Base-by-base conservation (phyloP, 2,797 vertebrate species). In the Ispidina lecontei region DNA sequence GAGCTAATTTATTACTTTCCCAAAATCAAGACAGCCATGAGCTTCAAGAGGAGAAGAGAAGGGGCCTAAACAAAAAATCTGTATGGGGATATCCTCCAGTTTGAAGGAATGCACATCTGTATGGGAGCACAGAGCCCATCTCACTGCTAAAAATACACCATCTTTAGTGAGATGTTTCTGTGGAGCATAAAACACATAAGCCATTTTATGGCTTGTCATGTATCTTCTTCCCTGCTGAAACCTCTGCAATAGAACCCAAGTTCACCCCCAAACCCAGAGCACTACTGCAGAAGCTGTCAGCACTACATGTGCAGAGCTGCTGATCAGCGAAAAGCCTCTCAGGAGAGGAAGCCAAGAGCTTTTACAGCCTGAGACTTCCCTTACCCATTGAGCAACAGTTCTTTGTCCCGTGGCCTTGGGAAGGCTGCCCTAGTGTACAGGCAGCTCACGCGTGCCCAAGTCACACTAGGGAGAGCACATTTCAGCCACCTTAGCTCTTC, bases 321-420 rank as follows among this genome's bases (percentile, higher is more conserved):
- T 81, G 80, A n/a, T 41, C 74, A 93, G 90, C 72, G 86, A 91
- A 69, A 88, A 93, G 74, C 91, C 68, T 90, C 81, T 89, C 37
- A 10, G 12, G 0, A 86, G 86, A 92, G 49, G 74, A 94, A 91
- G 74, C 80, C 84, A 93, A 89, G 92, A 90, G 88, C 68, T 95
- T 79, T 91, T 96, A 71, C 85, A 92, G 77, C 80, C 84, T 75
- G 8, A 68, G 44, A 54, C 65, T 74, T 89, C 87, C 77, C 77
- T 68, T 26, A 54, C 5, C 15, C 67, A 74, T 20, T 49, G 56
- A 84, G 67, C 56, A 75, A 77, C n/a, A 64, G 37, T 49, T 55
- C 64, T 70, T 68, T 74, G 75, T 62, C 64, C 67, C 77, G 33
- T 12, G 64, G 82, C 81, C 54, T 54, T 2, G 14, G 5, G 63